Evolutionary conservation across 1,140 invertebrate genomes (phyloP).

Genomic region (Monomorium pharaonis): DNA sequence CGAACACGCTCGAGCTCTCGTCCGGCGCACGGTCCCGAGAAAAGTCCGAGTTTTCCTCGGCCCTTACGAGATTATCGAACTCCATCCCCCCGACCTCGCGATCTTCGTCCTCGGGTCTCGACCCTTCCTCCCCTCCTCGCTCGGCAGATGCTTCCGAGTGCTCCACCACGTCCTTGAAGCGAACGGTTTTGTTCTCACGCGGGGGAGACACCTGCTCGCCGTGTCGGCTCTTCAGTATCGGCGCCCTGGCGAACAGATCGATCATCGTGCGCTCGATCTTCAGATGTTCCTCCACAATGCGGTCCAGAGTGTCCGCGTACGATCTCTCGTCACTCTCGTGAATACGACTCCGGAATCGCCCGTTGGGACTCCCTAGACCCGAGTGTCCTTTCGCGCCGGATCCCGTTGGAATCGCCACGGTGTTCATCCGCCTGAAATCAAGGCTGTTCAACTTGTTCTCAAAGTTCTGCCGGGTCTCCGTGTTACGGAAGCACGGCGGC

Average conservation of each 20-base stretch:
- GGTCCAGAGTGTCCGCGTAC: not conserved
- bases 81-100: not conserved
- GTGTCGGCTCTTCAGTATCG: conserved; percentile 70
- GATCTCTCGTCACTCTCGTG: not conserved
- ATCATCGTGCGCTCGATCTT: conserved; percentile 74
- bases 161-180: conserved; percentile 75
- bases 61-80: conserved; percentile 25
- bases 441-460: conserved; percentile 78
- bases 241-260: conserved; percentile 67
- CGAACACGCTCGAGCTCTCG: conserved; percentile 26
- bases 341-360: not conserved
- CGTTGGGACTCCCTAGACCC: not conserved
- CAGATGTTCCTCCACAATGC: conserved; percentile 58
- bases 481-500: conserved; percentile 70
- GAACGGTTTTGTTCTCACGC: conserved; percentile 74
- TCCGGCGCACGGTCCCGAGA: not conserved
- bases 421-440: conserved; percentile 81
- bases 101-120: conserved; percentile 20
- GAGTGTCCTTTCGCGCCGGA: conserved; percentile 10
- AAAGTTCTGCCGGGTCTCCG: conserved; percentile 66
- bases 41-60: not conserved
- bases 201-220: conserved; percentile 30
- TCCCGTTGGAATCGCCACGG: conserved; percentile 77
- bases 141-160: conserved; percentile 8
- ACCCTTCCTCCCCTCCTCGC: not conserved